Evolutionary conservation across 2,113 vertebrate genomes (phyloP).

Genomic region (Lynx canadensis): DNA sequence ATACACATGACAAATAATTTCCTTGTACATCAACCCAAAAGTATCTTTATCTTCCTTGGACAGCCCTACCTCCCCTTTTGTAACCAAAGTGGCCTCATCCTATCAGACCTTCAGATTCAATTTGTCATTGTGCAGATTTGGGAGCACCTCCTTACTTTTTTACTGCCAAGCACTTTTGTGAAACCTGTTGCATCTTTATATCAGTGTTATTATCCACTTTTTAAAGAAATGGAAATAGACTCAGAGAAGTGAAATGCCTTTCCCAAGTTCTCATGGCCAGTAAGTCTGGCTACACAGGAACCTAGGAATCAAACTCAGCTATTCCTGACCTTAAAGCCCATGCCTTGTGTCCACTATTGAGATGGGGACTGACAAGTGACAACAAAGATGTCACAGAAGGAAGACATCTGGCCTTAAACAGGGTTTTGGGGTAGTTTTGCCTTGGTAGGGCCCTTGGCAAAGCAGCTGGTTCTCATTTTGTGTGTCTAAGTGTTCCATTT

Average conservation of each 20-base stretch:
- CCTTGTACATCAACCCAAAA: background rate
- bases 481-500: background rate
- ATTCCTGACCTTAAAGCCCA: background rate
- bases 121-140: background rate
- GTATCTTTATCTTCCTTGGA: background rate
- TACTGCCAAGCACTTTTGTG: background rate
- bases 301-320: background rate
- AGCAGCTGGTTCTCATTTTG: background rate
- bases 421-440: background rate
- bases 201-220: background rate
- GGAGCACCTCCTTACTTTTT: background rate
- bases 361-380: background rate
- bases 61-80: background rate
- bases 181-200: background rate
- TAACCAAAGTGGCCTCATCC: too few species aligned
- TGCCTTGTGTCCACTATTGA: background rate
- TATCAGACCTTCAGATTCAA: background rate
- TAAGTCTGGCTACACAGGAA: background rate
- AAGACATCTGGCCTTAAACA: background rate
- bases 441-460: background rate
- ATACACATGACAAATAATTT: constrained; percentile 66
- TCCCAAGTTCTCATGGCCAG: background rate
- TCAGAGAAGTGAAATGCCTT: background rate
- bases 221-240: constrained; percentile 13
- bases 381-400: background rate